Base-by-base conservation (phyloP, 1,140 invertebrate genomes). In the Lordiphosa clarofinis region DNA sequence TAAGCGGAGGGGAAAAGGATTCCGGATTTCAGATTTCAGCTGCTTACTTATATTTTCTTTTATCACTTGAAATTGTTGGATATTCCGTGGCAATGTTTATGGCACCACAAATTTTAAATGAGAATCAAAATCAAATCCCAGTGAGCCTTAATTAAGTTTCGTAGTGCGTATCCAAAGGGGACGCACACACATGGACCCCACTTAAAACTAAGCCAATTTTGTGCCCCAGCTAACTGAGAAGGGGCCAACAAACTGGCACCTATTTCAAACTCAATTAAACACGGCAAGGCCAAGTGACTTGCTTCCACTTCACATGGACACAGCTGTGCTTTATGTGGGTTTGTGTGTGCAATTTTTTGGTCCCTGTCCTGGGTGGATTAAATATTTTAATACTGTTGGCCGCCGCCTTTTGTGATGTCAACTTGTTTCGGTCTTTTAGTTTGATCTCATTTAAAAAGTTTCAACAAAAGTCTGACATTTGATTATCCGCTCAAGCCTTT, bases 231-330 rank as follows among this genome's bases (percentile, higher is more conserved):
- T 10, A 13, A 15, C 42, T 24, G 11, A 19, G 48, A 35, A 49
- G 42, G 37, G 46, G 37, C 55, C 52, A 61, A 61, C 58, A 61
- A 62, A 58, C 63, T 69, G 59, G 54, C 78, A 82, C 73, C 78
- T 76, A 84, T 84, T 82, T 82, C 78, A 82, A 82, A 82, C 76
- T 82, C 76, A 82, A 82, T 82, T 82, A 82, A 82, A 76, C 76
- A 82, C 76, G 73, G 59, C 61, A 73, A 42, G 49, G 42, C 48
- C 73, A 54, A 37, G 35, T 28, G 35, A 37, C 12, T 24, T 37
- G 24, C 6, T 12, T 28, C 8, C 9, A 6, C 21, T 13, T 24
- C 10, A 40, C 28, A 2, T 60, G 65, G 64, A 60, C 65, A 57
- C 65, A 69, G 48, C 49, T 69, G 65, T 61, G 70, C 46, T 71